Evolutionary conservation across 1,140 invertebrate species (phyloP), one percentile per base, ranked within the genome.

Genomic region (Pachypeltis micranthus): DNA sequence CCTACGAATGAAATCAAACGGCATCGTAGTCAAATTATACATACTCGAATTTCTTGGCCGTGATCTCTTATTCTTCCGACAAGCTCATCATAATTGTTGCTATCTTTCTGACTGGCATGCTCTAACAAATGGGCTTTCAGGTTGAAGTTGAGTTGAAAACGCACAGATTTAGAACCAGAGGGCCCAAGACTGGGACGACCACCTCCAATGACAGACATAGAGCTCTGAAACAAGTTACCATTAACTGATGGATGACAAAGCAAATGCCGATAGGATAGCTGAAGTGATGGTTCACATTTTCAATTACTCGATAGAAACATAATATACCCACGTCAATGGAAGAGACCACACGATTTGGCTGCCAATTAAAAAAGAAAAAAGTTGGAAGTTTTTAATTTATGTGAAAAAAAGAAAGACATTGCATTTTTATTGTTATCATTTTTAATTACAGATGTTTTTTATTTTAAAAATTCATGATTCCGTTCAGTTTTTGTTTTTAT

Each of bases 31-130:
- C 21, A 23, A 23, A 29, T 47, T 29, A 63, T 26, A 24, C 56
- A 24, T 65, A 58, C 66, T 64, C 66, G 62, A 14, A 64, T 65
- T 69, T 69, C 67, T 16, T 64, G 70, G 72, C 76, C 70, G 10
- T 71, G 71, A 68, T 75, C 72, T 67, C 71, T 64, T 12, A 79
- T 65, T 56, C 71, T 72, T 59, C 69, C 70, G 60, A 78, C 70
- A 25, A 78, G 68, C 47, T 76, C 74, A 25, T 76, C 70, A 44
- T 77, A 78, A 21, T 56, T 25, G 44, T 64, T 63, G 34, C 62
- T 62, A 39, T 67, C 69, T 28, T 67, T 67, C 14, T 69, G 62
- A 59, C 65, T 66, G 1, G 59, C 66, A 59, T 67, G 64, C 29
- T 62, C 56, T 10, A 62, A 39, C 4, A 70, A 59, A 26, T 67